Percentiles rank a stretch among this genome's conserved stretches.
Conservation (phyloP, 2,888 invertebrate genomes). For the Tenthredo amoena region DNA sequence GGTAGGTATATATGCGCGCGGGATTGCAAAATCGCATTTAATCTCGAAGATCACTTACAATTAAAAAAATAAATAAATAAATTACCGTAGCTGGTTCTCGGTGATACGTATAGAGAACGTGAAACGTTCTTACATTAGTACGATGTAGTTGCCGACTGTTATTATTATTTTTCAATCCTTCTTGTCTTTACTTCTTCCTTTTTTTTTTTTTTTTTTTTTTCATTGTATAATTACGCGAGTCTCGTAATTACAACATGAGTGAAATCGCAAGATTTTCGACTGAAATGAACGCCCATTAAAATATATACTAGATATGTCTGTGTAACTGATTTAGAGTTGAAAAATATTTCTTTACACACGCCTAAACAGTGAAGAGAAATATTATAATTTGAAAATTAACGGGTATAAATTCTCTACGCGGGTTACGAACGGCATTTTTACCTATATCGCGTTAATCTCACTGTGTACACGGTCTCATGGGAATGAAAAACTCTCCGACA, state of each 20-base stretch:
- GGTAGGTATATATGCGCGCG: neutral
- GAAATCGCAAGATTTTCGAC: conserved; percentile 23
- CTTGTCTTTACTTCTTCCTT: neutral
- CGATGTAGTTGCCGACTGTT: neutral
- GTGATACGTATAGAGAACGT: neutral
- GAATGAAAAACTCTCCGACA: neutral
- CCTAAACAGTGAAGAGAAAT: neutral
- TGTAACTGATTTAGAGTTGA: neutral
- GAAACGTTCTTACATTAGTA: neutral
- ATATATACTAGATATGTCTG: neutral
- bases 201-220: neutral
- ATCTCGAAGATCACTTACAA: conserved; percentile 11
- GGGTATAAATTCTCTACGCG: neutral
- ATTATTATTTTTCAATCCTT: neutral
- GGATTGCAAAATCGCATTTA: conserved; percentile 6
- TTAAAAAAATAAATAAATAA: neutral
- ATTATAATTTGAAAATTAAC: neutral
- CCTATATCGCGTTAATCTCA: neutral
- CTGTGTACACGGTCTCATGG: neutral
- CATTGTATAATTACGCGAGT: neutral
- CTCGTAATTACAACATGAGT: neutral
- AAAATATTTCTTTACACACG: neutral
- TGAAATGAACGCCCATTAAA: neutral
- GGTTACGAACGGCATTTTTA: neutral
- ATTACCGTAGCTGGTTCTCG: neutral